Evolutionary conservation across 2,797 vertebrate species (phyloP).

Genomic region (Astyanax mexicanus): DNA sequence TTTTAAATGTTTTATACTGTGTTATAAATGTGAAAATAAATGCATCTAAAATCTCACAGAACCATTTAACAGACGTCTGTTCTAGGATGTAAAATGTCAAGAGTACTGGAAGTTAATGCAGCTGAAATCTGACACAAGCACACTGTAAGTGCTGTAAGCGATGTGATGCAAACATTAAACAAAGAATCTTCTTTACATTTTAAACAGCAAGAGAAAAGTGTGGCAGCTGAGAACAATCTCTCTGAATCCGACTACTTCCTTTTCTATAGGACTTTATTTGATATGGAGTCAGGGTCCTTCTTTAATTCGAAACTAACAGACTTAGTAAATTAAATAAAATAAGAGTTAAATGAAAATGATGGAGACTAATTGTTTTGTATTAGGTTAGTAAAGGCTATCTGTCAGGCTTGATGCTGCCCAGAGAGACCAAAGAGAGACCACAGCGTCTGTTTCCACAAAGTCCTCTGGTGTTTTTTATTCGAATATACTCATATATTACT

Average conservation of each 20-base stretch:
- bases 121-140: neutral
- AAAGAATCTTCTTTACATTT: too few relatives aligned
- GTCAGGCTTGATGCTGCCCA: neutral
- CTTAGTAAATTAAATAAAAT: neutral
- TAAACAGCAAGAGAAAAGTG: neutral
- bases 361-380: conserved; percentile 2
- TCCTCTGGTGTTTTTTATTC: neutral
- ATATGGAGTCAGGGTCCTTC: neutral
- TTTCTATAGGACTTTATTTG: neutral
- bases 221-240: neutral
- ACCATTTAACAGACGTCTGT: neutral
- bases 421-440: neutral
- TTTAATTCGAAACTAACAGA: neutral
- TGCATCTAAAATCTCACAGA: neutral
- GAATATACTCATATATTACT: neutral
- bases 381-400: neutral
- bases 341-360: neutral
- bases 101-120: neutral
- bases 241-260: neutral
- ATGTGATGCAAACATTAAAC: neutral
- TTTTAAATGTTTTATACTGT: neutral
- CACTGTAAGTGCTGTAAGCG: neutral
- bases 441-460: neutral
- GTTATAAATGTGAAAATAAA: neutral
- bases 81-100: too few relatives aligned